These are phyloP conservation scores for Cuculus canorus DNA, from an alignment of 2,797 vertebrate species.

Conservation along the genomic window DNA sequence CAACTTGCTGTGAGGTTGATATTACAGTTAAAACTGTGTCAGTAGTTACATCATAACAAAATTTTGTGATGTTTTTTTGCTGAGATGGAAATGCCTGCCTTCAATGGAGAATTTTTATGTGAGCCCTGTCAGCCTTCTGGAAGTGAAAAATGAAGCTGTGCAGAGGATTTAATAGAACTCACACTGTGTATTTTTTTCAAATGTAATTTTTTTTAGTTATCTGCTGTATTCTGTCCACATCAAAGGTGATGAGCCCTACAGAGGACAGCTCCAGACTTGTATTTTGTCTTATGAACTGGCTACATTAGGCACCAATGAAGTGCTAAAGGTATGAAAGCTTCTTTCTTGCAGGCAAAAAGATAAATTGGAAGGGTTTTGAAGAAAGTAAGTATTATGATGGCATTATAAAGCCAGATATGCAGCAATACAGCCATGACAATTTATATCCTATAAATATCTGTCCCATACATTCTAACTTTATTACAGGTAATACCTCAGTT, in stretches of 20 bases:
- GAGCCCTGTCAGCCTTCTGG: neutral
- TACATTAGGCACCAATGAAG: conserved; percentile 29
- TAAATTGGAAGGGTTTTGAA: neutral
- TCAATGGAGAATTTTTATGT: neutral
- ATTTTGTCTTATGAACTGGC: neutral
- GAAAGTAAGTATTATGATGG: conserved; percentile 2
- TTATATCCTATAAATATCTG: conserved; percentile 1
- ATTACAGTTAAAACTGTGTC: neutral
- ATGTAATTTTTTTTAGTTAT: neutral
- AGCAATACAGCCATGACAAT: neutral
- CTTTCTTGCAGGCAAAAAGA: conserved; percentile 37
- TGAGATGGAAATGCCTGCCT: conserved; percentile 26
- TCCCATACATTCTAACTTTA: neutral
- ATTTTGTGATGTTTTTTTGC: neutral
- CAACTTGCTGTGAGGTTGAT: neutral
- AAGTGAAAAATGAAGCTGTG: conserved; percentile 44
- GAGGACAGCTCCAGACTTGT: neutral
- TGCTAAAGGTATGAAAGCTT: neutral
- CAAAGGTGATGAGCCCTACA: conserved; percentile 11
- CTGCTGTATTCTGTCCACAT: conserved; percentile 13
- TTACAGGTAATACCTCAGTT: neutral
- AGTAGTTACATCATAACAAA: conserved; percentile 3
- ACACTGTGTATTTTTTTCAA: neutral
- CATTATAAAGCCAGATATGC: conserved; percentile 23
- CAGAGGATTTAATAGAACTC: conserved; percentile 10